phyloP scores from a whole-genome alignment of 1,140 invertebrate species.

The Fopius arisanus region DNA sequence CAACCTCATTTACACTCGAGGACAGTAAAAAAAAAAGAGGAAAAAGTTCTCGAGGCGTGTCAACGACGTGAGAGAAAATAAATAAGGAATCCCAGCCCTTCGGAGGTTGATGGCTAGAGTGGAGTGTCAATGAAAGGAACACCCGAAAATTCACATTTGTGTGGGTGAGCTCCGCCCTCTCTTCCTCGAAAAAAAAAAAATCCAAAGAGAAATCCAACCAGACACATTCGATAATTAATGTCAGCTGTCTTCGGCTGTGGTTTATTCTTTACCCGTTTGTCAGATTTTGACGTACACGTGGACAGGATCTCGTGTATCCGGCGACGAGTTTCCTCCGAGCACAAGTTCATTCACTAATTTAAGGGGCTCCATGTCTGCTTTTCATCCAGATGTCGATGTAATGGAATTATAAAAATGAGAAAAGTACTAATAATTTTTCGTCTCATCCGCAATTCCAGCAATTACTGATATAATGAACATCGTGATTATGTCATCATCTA shows the following conservation, averaged over 20 bases:
- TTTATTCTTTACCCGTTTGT: slow-evolving; percentile 32
- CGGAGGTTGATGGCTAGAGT: background rate
- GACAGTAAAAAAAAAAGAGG: background rate
- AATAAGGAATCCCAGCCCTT: background rate
- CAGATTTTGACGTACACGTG: slow-evolving; percentile 10
- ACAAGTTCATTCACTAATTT: background rate
- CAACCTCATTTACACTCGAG: background rate
- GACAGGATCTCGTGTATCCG: background rate
- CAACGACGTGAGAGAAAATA: background rate
- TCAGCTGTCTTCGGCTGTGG: slow-evolving; percentile 24
- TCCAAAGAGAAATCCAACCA: background rate
- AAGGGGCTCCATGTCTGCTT: background rate
- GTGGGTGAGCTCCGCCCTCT: background rate
- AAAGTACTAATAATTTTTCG: too few species aligned
- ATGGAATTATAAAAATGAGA: too few species aligned
- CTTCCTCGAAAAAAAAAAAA: background rate
- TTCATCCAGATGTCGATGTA: background rate
- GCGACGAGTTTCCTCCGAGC: background rate
- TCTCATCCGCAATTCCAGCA: background rate
- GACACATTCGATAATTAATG: slow-evolving; percentile 27
- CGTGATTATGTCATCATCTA: background rate
- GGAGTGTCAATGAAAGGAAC: background rate
- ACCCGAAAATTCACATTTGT: background rate
- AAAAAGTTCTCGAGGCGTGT: background rate
- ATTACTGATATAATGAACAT: background rate